phyloP scores from a whole-genome alignment of 2,888 invertebrate genomes.

The Ennomos erosarius region DNA sequence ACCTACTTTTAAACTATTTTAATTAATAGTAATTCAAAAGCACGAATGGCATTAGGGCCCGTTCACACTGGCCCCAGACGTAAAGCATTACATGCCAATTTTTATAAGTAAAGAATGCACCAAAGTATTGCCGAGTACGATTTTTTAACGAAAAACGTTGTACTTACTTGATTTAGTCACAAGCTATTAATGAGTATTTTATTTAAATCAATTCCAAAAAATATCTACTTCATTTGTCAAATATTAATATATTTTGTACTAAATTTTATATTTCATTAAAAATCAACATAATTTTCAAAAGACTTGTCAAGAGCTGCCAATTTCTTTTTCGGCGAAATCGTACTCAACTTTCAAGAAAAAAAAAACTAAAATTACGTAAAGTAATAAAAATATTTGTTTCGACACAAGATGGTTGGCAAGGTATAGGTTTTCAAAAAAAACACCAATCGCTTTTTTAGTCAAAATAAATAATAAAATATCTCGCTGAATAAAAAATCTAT shows the following conservation, averaged over 20 bases:
- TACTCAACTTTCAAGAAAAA: slow-evolving; percentile 35
- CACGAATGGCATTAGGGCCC: slow-evolving; percentile 70
- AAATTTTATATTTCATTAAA: neutral
- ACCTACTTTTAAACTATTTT: slow-evolving; percentile 45
- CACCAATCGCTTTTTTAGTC: slow-evolving; percentile 32
- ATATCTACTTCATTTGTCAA: neutral
- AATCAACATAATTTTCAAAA: neutral
- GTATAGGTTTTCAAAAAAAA: slow-evolving; percentile 49
- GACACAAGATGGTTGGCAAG: slow-evolving; percentile 70
- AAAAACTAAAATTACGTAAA: slow-evolving; percentile 49
- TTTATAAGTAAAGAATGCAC: slow-evolving; percentile 51
- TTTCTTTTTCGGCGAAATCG: slow-evolving; percentile 36
- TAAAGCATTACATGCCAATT: slow-evolving; percentile 75
- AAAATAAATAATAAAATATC: slow-evolving; percentile 42
- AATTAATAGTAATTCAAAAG: slow-evolving; percentile 67
- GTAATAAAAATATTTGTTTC: slow-evolving; percentile 44
- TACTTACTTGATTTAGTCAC: slow-evolving; percentile 28
- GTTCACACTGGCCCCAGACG: slow-evolving; percentile 41
- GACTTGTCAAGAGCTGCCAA: slow-evolving; percentile 36
- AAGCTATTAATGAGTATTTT: slow-evolving; percentile 15
- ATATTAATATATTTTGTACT: slow-evolving; percentile 6
- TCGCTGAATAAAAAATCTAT: slow-evolving; percentile 30
- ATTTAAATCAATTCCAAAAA: slow-evolving; percentile 22
- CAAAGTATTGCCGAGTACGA: slow-evolving; percentile 37
- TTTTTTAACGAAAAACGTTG: slow-evolving; percentile 35